Evolutionary conservation across 2,113 vertebrate genomes (phyloP), one percentile per base, ranked within the genome.

Genomic region (Danionella cerebrum): DNA sequence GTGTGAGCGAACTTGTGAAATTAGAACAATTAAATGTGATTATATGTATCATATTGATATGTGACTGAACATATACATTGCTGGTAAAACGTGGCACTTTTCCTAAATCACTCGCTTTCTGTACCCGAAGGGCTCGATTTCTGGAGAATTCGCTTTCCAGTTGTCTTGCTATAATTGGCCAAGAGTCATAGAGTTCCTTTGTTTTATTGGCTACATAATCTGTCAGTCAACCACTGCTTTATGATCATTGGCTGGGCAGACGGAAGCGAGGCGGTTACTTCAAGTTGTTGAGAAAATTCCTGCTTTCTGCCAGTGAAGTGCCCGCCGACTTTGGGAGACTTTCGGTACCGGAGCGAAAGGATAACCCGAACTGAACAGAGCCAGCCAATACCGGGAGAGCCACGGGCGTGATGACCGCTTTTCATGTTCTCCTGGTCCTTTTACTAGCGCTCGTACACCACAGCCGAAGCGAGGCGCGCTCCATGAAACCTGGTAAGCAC

Each of bases 91-190:
- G 60, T 64, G 60, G 60, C 60, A 64, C 42, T 29, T 21, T 14
- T 9, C 25, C 12, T 16, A 27, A 9, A 60, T 58, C 78, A 69
- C n/a, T n/a, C n/a, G n/a, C 67, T 83, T 84, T 84, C 77, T 75
- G 64, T 19, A 2, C 39, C 72, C 29, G 0, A 6, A 1, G 44
- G 70, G 24, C 4, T 19, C 8, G 8, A 2, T 19, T 22, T 8
- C 47, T 0, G 4, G 12, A 12, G 1, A 7, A 14, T 0, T n/a
- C 4, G 5, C 1, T 4, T 59, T 73, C 73, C 27, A 80, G 29
- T 35, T 78, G 71, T 76, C 55, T 31, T 3, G 13, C 12, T 60
- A 33, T 77, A 45, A 82, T 87, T 85, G 84, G 84, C 14, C 51
- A 1, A 0, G 1, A 1, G 12, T 4, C 4, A 1, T 27, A 1